Evolutionary conservation across 2,888 invertebrate species (phyloP).

Genomic region (Chydorus sphaericus): DNA sequence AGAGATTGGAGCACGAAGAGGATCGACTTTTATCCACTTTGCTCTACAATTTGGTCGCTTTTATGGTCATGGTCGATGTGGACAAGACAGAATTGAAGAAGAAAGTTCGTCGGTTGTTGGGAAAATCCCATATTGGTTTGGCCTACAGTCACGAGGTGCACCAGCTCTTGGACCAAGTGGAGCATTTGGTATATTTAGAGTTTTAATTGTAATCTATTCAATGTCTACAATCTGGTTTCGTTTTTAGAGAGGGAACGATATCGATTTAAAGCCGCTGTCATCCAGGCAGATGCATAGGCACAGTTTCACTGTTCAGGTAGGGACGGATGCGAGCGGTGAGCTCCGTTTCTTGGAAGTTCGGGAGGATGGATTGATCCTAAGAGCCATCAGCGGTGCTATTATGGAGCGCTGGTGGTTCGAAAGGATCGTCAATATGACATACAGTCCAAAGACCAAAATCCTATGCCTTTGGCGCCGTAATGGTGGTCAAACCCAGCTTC

Average conservation of each 20-base stretch:
- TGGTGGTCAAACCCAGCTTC: constrained; percentile 84
- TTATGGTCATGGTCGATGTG: constrained; percentile 83
- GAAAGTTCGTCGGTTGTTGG: constrained; percentile 79
- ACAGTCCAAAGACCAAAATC: constrained; percentile 94
- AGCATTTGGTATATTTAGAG: constrained; percentile 57
- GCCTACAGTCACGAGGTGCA: constrained; percentile 97
- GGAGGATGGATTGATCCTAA: constrained; percentile 80
- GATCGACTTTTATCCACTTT: constrained; percentile 88
- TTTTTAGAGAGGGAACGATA: constrained; percentile 13
- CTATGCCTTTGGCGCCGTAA: constrained; percentile 93
- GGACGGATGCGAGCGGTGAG: constrained; percentile 79
- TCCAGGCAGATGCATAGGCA: constrained; percentile 91
- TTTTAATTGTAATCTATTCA: neutral
- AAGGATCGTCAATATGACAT: constrained; percentile 96
- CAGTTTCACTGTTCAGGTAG: constrained; percentile 94
- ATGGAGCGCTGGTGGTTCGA: constrained; percentile 99
- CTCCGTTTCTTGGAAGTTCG: constrained; percentile 84
- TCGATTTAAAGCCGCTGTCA: constrained; percentile 84
- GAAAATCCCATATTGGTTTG: constrained; percentile 96
- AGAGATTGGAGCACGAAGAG: constrained; percentile 93
- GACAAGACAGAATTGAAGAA: constrained; percentile 67
- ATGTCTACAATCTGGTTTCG: neutral
- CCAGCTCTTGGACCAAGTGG: constrained; percentile 83
- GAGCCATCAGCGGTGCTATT: constrained; percentile 71
- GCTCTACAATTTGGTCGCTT: constrained; percentile 89